These are phyloP conservation scores for Athalia rosae DNA, from an alignment of 2,888 invertebrate genomes.

Conservation along the genomic window DNA sequence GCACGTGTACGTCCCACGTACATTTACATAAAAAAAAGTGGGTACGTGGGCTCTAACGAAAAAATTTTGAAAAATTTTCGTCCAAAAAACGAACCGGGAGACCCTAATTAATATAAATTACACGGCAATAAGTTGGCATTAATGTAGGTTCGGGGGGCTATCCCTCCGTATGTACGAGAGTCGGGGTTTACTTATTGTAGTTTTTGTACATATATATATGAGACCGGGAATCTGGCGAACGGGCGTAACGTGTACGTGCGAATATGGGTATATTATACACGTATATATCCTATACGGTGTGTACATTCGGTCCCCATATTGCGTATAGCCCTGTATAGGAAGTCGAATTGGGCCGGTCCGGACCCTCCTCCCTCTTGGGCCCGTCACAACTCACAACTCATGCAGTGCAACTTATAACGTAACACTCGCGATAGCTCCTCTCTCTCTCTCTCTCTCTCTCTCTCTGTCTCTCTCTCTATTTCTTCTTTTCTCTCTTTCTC, in stretches of 20 bases:
- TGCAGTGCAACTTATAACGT: conserved; percentile 4
- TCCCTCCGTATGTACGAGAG: conserved; percentile 47
- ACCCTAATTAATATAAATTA: conserved; percentile 51
- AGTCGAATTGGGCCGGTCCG: conserved; percentile 51
- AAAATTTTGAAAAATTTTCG: conserved; percentile 2
- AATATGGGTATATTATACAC: conserved; percentile 28
- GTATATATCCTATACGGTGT: conserved; percentile 10
- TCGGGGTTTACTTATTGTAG: conserved; percentile 42
- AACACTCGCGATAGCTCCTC: conserved; percentile 20
- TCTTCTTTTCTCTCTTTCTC: not conserved
- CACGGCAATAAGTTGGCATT: conserved; percentile 51
- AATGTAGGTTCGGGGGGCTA: conserved; percentile 46
- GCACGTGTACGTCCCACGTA: not conserved
- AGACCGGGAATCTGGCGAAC: conserved; percentile 46
- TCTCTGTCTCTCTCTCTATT: conserved; percentile 1
- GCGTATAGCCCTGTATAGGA: not conserved
- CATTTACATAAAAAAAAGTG: not conserved
- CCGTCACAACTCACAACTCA: conserved; percentile 55
- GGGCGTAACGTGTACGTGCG: conserved; percentile 47
- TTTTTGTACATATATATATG: not conserved
- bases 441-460: not conserved
- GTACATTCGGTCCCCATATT: not conserved
- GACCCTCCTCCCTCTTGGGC: conserved; percentile 57
- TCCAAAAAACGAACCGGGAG: not conserved
- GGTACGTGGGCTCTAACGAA: not conserved